Base-by-base conservation (phyloP, 2,888 invertebrate species). In the Drosophila meridionalis region DNA sequence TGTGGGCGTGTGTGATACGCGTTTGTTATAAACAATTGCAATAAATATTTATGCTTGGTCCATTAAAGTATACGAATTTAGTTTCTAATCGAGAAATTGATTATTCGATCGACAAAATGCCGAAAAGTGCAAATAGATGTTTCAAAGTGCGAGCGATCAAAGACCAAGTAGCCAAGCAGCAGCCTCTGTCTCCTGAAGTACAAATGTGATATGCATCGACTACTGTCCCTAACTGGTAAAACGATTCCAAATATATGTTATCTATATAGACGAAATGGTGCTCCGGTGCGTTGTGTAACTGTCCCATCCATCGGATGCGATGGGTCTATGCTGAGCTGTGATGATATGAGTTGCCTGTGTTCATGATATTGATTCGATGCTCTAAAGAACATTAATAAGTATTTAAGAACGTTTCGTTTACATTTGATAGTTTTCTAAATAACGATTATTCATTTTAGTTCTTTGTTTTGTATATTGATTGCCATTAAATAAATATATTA, bases 161-260 rank as follows among this genome's bases (percentile, higher is more conserved):
- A 71, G 78, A 69, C 73, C 55, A 57, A 42, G 53, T 58, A 40
- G 50, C 50, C 50, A 50, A 32, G 53, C 67, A 69, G 67, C 75
- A 38, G 55, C 68, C 53, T 40, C 53, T 40, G 40, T 9, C 38
- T 14, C 43, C 30, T 53, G 53, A 58, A 55, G 57, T 73, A 48
- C 57, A 65, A 65, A 64, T 61, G 73, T 81, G 89, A 89, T 89
- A 84, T 89, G 89, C 84, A 50, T 70, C 64, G 61, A 59, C 75
- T 71, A 74, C 58, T 69, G 60, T 64, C 48, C 50, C 42, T 59
- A 75, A 57, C 12, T 43, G 48, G 48, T 69, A 59, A 63, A 58
- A 69, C 56, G 52, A 38, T 69, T 69, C 57, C 52, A 69, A 69
- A 71, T 58, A 42, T 64, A 53, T 43, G 4, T 3, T 5, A 20